Percentiles rank a stretch among this genome's conserved stretches.
Conservation (phyloP, 2,113 vertebrate genomes). For the Urocolius indicus region DNA sequence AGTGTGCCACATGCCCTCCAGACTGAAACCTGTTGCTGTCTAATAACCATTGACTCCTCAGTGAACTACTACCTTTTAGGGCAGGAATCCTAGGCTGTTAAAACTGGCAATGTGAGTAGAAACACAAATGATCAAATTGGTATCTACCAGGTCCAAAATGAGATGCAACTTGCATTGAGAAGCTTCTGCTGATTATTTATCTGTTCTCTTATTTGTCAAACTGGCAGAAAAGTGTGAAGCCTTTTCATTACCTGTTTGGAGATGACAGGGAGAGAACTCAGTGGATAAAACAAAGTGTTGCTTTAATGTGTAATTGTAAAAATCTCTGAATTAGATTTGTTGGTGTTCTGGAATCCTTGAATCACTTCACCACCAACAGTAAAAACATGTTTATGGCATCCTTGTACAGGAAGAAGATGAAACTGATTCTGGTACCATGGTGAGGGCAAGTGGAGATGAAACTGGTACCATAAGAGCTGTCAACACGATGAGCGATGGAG, state of each 20-base stretch:
- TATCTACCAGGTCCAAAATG: neutral
- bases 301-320: neutral
- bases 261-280: neutral
- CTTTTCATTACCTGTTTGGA: neutral
- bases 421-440: conserved; percentile 91
- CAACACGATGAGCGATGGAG: conserved; percentile 77
- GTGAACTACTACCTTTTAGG: neutral
- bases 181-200: neutral
- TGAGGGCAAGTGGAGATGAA: conserved; percentile 81
- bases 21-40: neutral
- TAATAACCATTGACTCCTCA: neutral
- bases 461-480: conserved; percentile 85
- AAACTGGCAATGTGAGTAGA: neutral
- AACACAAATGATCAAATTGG: neutral
- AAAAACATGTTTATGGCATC: neutral
- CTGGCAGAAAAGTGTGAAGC: neutral
- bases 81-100: neutral
- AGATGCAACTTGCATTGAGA: neutral
- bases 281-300: neutral
- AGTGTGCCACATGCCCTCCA: neutral
- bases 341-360: neutral
- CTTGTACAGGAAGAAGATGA: conserved; percentile 89
- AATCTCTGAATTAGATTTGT: neutral
- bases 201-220: neutral
- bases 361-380: neutral